Evolutionary conservation across 2,113 vertebrate genomes (phyloP).

Genomic region (Catharus fuscescens): DNA sequence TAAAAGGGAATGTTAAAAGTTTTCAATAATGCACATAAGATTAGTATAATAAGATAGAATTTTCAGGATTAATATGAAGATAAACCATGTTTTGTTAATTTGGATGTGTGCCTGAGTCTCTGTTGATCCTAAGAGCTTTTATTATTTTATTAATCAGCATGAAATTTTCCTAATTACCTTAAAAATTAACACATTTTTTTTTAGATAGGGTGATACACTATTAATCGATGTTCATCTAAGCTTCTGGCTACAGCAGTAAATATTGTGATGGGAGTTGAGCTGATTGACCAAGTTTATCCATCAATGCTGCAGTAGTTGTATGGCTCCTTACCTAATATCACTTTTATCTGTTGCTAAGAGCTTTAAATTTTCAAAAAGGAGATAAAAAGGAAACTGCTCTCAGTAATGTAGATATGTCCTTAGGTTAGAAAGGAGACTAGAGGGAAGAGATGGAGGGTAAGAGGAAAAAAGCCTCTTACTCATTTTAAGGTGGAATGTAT

Average conservation of each 20-base stretch:
- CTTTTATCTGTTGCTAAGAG: not conserved
- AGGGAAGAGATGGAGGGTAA: not conserved
- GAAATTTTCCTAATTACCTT: slow-evolving; percentile 32
- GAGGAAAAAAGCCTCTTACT: not conserved
- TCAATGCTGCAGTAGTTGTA: not conserved
- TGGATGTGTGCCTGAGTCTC: not conserved
- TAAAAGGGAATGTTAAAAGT: not conserved
- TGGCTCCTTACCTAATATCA: not conserved
- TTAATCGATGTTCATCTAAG: not conserved
- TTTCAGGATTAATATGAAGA: not conserved
- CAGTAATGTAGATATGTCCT: not conserved
- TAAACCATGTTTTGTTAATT: not conserved
- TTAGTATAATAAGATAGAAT: not conserved
- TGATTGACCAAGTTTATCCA: not conserved
- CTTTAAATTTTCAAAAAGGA: not conserved
- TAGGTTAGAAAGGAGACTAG: not conserved
- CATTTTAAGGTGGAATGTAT: not conserved
- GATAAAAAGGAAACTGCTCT: not conserved
- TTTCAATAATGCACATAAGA: not conserved
- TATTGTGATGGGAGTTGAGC: not conserved
- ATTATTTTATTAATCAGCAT: not conserved
- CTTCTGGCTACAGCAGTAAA: not conserved
- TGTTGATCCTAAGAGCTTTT: not conserved
- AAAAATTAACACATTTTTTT: not conserved
- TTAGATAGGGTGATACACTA: not conserved